Conservation (phyloP, 2,797 vertebrate genomes). For the Tiaroga cobitis region DNA sequence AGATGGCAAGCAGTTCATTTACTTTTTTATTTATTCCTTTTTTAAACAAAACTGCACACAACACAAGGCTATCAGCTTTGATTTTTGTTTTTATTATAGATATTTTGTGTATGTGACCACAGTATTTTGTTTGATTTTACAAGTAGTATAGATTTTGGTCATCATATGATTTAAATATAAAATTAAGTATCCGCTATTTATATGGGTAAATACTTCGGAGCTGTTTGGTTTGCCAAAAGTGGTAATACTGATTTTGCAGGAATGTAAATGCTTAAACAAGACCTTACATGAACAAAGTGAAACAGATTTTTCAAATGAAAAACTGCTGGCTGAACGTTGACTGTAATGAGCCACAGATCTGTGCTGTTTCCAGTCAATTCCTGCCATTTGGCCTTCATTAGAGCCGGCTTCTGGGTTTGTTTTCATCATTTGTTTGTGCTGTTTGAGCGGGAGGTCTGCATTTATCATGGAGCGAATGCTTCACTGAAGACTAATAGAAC, state of each 20-base stretch:
- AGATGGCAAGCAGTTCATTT: not conserved
- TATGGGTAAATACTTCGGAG: not conserved
- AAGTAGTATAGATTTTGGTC: not conserved
- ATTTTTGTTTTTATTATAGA: not conserved
- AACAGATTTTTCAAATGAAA: slow-evolving; percentile 17
- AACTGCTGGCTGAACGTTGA: not conserved
- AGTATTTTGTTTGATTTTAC: not conserved
- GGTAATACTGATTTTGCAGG: not conserved
- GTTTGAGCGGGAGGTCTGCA: not conserved
- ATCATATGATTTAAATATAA: not conserved
- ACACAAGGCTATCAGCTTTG: not conserved
- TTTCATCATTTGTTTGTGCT: slow-evolving; percentile 10
- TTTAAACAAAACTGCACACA: not conserved
- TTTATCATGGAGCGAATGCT: not conserved
- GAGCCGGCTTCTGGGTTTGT: slow-evolving; percentile 19
- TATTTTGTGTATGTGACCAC: not conserved
- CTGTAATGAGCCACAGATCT: slow-evolving; percentile 9
- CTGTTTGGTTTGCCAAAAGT: not conserved
- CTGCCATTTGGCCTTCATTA: slow-evolving; percentile 27
- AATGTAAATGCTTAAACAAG: not conserved
- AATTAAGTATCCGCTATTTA: too few relatives aligned
- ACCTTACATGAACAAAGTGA: slow-evolving; percentile 2
- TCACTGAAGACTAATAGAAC: slow-evolving; percentile 7
- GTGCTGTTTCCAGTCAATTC: not conserved
- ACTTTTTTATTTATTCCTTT: not conserved